Base-by-base conservation (phyloP, 2,797 vertebrate species). In the Sebastes iracundus region DNA sequence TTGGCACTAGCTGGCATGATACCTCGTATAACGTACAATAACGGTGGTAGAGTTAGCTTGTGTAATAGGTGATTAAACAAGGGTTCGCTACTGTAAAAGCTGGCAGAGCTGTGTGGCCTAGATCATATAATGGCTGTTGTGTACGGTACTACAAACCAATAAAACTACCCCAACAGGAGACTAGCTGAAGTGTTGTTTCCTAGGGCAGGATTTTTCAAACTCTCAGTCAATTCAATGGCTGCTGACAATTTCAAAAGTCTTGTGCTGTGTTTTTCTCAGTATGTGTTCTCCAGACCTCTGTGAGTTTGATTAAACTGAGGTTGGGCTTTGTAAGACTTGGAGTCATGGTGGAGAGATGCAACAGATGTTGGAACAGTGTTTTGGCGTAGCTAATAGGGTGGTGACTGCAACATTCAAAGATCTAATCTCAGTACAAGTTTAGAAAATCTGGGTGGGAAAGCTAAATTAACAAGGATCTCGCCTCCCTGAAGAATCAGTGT, bases 21-120 rank as follows among this genome's bases (percentile, higher is more conserved):
- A 81, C 53, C 78, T 78, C 14, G 59, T 79, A 49, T 49, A 81
- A 80, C 66, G 58, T 72, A 62, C 52, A 73, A 77, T 79, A 87
- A 85, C 60, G 23, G 52, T 28, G 28, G 20, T 65, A 23, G 55
- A 67, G 68, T 80, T 69, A 72, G 59, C 49, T 72, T 84, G 68
- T 81, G 63, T 87, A 82, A 88, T 75, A 65, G 63, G 62, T 76
- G 60, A 84, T 85, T 87, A 86, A 85, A 82, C 60, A 65, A 58
- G 14, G 53, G 62, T 53, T 80, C 60, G 77, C 76, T 84, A 77
- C 83, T 77, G 80, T 85, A 75, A 84, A 77, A 70, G 38, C 65
- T 83, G 69, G 77, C 79, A 72, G 59, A 70, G 60, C 68, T 85
- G 81, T 84, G 81, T 78, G 76, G 81, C 66, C 79, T 78, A 53